These are phyloP conservation scores for Cistogaster globosa DNA, from an alignment of 2,888 invertebrate genomes.

Conservation along the genomic window DNA sequence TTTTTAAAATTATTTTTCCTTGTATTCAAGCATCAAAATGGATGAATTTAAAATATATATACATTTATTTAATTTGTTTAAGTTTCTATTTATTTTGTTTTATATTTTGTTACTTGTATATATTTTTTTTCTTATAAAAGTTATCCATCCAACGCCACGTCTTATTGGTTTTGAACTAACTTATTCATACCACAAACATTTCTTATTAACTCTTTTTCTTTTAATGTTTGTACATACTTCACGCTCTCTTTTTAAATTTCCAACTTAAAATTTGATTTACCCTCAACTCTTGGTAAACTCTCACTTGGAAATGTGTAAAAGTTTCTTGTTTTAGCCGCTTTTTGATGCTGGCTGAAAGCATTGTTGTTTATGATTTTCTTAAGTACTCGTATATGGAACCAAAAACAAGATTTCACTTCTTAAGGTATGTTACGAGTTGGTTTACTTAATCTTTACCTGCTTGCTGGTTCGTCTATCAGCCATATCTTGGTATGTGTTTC, in stretches of 20 bases:
- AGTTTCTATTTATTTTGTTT: too few relatives aligned
- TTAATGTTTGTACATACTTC: not conserved
- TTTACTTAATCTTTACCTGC: conserved; percentile 2
- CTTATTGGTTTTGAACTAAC: conserved; percentile 65
- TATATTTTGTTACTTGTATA: not conserved
- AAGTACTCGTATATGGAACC: not conserved
- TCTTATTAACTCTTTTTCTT: conserved; percentile 39
- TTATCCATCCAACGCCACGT: conserved; percentile 67
- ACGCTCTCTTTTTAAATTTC: conserved; percentile 27
- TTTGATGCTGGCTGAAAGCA: not conserved
- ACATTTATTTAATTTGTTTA: too few relatives aligned
- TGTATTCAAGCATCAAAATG: not conserved
- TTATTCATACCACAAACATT: conserved; percentile 40
- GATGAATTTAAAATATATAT: too few relatives aligned
- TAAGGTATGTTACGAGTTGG: conserved; percentile 25
- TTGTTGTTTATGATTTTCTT: conserved; percentile 12
- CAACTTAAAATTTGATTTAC: conserved; percentile 41
- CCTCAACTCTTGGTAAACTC: conserved; percentile 36
- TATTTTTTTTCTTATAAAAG: conserved; percentile 13
- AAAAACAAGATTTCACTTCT: conserved; percentile 10
- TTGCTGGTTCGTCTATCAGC: not conserved
- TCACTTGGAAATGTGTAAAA: conserved; percentile 24
- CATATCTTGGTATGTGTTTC: conserved; percentile 22
- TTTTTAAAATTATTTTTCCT: not conserved
- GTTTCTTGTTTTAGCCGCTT: conserved; percentile 26